Evolutionary conservation across 2,888 invertebrate species (phyloP).

Genomic region (Callosobruchus maculatus): DNA sequence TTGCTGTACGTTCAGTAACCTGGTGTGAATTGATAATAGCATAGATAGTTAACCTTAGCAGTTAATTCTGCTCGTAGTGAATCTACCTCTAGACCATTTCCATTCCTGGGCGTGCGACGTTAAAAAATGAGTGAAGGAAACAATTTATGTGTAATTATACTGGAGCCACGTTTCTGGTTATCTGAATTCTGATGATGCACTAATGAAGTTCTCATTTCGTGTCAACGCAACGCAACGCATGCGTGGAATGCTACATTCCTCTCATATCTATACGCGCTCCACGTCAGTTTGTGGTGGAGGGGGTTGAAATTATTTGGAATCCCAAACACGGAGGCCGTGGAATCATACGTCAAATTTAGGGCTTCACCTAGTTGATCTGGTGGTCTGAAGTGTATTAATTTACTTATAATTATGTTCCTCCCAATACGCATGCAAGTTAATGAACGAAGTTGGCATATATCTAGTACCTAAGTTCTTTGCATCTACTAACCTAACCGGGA

Average conservation of each 20-base stretch:
- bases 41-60: too few species aligned
- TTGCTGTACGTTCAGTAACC: too few species aligned
- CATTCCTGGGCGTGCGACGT: too few species aligned
- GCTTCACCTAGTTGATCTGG: not conserved
- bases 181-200: not conserved
- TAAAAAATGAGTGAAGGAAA: not conserved
- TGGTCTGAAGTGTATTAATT: too few species aligned
- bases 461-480: too few species aligned
- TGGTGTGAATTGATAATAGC: too few species aligned
- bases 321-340: not conserved
- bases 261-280: not conserved
- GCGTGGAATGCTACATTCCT: not conserved
- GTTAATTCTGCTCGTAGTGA: too few species aligned
- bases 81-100: not conserved
- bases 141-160: not conserved
- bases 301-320: not conserved
- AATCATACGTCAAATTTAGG: not conserved
- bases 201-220: not conserved
- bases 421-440: too few species aligned
- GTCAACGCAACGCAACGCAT: not conserved
- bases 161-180: not conserved
- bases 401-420: too few species aligned
- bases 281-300: not conserved
- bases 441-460: too few species aligned
- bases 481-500: too few species aligned